Evolutionary conservation across 2,797 vertebrate genomes (phyloP).

Genomic region (Valencia hispanica): DNA sequence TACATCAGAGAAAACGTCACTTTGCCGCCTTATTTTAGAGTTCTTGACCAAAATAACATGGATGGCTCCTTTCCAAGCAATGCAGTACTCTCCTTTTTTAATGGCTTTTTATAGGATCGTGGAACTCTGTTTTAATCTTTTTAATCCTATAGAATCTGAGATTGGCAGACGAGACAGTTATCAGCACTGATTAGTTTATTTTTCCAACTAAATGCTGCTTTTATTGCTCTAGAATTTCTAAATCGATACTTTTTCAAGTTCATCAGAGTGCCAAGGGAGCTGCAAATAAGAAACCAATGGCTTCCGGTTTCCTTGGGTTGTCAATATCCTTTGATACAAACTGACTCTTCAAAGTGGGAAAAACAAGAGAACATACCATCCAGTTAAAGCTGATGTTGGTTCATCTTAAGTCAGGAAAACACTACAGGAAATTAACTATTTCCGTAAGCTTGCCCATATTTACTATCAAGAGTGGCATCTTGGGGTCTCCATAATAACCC

Average conservation of each 20-base stretch:
- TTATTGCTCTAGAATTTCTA: background rate
- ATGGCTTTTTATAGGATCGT: background rate
- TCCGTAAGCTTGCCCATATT: too few relatives aligned
- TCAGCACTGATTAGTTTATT: too few relatives aligned
- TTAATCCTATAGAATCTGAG: background rate
- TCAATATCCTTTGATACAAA: too few relatives aligned
- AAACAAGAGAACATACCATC: too few relatives aligned
- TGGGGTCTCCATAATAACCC: background rate
- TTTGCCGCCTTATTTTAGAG: slow-evolving; percentile 47
- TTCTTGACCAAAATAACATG: slow-evolving; percentile 51
- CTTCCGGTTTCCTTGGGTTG: background rate
- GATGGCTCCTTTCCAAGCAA: slow-evolving; percentile 30
- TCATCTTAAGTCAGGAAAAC: too few relatives aligned
- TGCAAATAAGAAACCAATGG: too few relatives aligned
- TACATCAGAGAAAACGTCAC: slow-evolving; percentile 39
- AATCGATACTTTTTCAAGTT: background rate
- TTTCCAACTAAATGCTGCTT: too few relatives aligned
- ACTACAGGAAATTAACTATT: too few relatives aligned
- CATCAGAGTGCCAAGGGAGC: background rate
- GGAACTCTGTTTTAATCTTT: background rate
- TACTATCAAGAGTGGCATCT: too few relatives aligned
- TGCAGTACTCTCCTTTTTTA: background rate
- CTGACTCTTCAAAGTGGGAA: too few relatives aligned
- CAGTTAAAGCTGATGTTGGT: too few relatives aligned
- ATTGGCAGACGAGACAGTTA: background rate